Conservation (phyloP, 1,140 invertebrate genomes). For the Cardiocondyla obscurior region DNA sequence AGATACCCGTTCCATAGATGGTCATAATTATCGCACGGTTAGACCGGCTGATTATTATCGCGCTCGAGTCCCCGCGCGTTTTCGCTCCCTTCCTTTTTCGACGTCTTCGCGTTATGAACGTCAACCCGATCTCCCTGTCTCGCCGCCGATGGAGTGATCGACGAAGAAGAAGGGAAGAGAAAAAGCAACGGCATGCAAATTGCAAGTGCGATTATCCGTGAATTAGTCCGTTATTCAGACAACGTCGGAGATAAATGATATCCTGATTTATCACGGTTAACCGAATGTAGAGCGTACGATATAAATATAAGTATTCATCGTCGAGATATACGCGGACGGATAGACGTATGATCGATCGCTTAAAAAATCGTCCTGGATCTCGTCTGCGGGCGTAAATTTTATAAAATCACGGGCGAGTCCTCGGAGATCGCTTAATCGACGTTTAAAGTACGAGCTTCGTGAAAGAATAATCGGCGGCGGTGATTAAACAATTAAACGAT, state of each 20-base stretch:
- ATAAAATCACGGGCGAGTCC: background rate
- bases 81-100: background rate
- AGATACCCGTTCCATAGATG: slow-evolving; percentile 23
- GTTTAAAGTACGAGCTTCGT: background rate
- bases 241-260: background rate
- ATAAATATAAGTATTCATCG: background rate
- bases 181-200: background rate
- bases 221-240: slow-evolving; percentile 29
- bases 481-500: background rate
- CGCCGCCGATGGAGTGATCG: background rate
- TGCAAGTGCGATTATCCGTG: background rate
- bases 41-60: slow-evolving; percentile 51
- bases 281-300: background rate
- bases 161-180: background rate
- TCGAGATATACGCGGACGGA: background rate
- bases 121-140: slow-evolving; percentile 45
- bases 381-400: background rate
- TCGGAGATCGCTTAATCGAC: background rate
- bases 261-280: slow-evolving; percentile 21
- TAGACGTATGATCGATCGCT: background rate
- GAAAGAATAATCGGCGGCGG: background rate
- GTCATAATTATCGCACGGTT: slow-evolving; percentile 56
- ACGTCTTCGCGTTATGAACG: slow-evolving; percentile 28
- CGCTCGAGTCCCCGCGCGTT: background rate
- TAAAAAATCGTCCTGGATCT: background rate